Evolutionary conservation across 2,888 invertebrate genomes (phyloP), one percentile per base, ranked within the genome.

Genomic region (Tupiocoris notatus): DNA sequence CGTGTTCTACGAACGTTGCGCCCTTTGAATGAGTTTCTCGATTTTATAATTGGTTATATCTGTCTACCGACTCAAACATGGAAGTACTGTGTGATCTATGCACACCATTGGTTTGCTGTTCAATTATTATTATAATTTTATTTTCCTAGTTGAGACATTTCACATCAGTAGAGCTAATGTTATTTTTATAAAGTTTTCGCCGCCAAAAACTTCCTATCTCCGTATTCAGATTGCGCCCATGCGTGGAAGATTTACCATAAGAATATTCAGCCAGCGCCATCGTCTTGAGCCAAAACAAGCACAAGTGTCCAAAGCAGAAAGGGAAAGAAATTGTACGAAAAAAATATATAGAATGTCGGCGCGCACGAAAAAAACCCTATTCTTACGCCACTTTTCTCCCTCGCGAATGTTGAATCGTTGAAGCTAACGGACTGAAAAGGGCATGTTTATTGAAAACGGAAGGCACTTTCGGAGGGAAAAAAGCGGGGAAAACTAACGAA

Each of bases 381-480:
- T 56, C 21, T 56, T 22, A 21, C 17, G 22, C 22, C 67, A 56
- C 67, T 22, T 22, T 59, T 59, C 20, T n/a, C 59, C 59, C 17
- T n/a, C 59, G 20, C 20, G 17, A 59, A 59, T 59, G 17, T n/a
- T 20, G 67, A 57, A 56, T 67, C 67, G 67, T 67, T 67, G 57
- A 22, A 67, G 67, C 67, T 67, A 67, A 67, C 67, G 67, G 67
- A 67, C 22, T 67, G 67, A 67, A 67, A 67, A 67, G 67, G 57
- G 54, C 67, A 67, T 67, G 67, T 67, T 67, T 67, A 67, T 67
- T 67, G 67, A 21, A 56, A 67, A 54, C 67, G 67, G 67, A 67
- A 57, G 57, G 56, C 56, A 56, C 56, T 57, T 17, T 22, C 16
- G 20, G 3, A 2, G 62, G n/a, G 62, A 20, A 20, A 62, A 62